Percentiles rank a stretch among this genome's conserved stretches.
Evolutionary conservation across 2,113 vertebrate species (phyloP).

Genomic region (Mesocricetus auratus): DNA sequence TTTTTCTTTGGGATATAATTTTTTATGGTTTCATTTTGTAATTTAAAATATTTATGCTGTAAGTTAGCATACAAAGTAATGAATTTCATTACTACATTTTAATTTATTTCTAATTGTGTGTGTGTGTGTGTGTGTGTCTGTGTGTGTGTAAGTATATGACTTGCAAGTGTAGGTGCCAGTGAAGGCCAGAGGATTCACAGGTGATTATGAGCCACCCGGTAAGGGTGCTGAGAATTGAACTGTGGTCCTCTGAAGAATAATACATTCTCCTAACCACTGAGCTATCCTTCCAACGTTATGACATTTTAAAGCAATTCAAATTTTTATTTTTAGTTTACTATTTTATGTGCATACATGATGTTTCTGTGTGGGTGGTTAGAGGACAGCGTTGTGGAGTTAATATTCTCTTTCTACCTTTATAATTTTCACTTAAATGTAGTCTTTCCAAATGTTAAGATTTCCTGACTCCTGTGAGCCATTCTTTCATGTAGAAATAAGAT

Average conservation of each 20-base stretch:
- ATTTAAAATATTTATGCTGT: not conserved
- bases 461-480: conserved; percentile 3
- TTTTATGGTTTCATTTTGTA: not conserved
- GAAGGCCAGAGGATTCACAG: not conserved
- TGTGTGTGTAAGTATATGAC: not conserved
- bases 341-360: not conserved
- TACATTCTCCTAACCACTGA: not conserved
- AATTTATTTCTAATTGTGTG: too few relatives aligned
- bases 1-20: not conserved
- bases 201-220: not conserved
- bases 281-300: not conserved
- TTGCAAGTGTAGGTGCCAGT: not conserved
- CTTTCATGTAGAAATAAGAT: not conserved
- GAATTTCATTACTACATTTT: not conserved
- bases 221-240: not conserved
- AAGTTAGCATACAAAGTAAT: not conserved
- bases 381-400: not conserved
- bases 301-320: not conserved
- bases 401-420: not conserved
- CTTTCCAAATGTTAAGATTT: conserved; percentile 45
- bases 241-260: not conserved
- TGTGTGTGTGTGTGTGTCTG: not conserved
- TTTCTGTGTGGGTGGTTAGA: not conserved
- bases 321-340: not conserved
- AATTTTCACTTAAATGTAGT: conserved; percentile 2